Evolutionary conservation across 2,797 vertebrate genomes (phyloP).

Genomic region (Sciaenops ocellatus): DNA sequence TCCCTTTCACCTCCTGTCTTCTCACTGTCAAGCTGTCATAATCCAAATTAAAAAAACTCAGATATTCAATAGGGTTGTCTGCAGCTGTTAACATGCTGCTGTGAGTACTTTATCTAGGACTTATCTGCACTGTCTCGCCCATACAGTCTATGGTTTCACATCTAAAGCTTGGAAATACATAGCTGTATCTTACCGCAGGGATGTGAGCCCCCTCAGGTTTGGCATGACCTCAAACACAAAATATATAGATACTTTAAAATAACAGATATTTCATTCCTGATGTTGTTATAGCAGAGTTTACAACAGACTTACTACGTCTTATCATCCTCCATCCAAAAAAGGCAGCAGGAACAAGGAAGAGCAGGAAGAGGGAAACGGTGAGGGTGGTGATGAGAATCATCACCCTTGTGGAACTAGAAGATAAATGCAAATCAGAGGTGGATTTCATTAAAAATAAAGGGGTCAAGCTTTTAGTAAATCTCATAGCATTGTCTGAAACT

Average conservation of each 20-base stretch:
- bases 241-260: neutral
- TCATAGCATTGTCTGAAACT: no score
- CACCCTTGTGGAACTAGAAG: slow-evolving; percentile 8
- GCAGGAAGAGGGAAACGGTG: neutral
- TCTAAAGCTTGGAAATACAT: neutral
- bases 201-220: neutral
- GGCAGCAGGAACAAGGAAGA: slow-evolving; percentile 13
- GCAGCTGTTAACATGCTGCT: neutral
- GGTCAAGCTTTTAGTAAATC: neutral
- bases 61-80: neutral
- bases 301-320: slow-evolving; percentile 17
- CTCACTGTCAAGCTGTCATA: neutral
- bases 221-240: slow-evolving; percentile 31
- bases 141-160: neutral
- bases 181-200: slow-evolving; percentile 22
- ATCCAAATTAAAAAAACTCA: neutral
- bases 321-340: slow-evolving; percentile 25
- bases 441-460: neutral
- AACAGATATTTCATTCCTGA: neutral
- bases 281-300: neutral
- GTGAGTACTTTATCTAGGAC: neutral
- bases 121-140: neutral
- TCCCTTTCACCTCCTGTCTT: no score
- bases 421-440: neutral
- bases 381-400: neutral